Percentiles rank a stretch among this genome's conserved stretches.
These are phyloP conservation scores for Dusona sp. DNA, from an alignment of 2,888 invertebrate species.

Conservation along the genomic window DNA sequence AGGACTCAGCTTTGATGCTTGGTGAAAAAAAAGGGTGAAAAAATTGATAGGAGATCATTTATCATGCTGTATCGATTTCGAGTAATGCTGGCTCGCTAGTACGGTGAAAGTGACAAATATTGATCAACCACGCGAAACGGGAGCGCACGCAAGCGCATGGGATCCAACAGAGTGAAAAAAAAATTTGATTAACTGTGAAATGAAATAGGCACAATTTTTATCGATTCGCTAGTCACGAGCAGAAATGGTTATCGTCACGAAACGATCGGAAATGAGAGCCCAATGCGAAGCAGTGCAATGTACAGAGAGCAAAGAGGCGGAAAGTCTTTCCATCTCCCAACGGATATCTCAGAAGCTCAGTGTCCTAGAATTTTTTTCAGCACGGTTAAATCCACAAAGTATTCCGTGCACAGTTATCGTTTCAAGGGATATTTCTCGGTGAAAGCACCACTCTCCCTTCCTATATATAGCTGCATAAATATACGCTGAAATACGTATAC, in stretches of 20 bases:
- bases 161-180: background rate
- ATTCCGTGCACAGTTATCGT: conserved; percentile 58
- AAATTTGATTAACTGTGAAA: conserved; percentile 31
- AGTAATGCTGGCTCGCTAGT: background rate
- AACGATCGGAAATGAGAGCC: conserved; percentile 20
- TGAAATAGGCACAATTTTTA: conserved; percentile 16
- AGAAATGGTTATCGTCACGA: conserved; percentile 45
- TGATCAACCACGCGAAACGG: conserved; percentile 50
- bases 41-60: conserved; percentile 38
- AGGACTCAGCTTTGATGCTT: background rate
- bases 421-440: conserved; percentile 38
- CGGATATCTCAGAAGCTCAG: conserved; percentile 19
- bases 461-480: conserved; percentile 12
- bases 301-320: conserved; percentile 18
- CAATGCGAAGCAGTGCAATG: conserved; percentile 14
- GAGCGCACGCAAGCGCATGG: conserved; percentile 13
- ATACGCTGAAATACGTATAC: conserved; percentile 52
- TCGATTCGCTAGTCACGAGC: conserved; percentile 28
- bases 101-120: conserved; percentile 53
- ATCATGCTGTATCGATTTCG: conserved; percentile 31
- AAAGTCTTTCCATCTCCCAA: conserved; percentile 39
- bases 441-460: background rate
- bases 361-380: conserved; percentile 27
- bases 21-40: background rate
- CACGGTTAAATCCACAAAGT: conserved; percentile 43